Conservation (phyloP, 2,888 invertebrate species). For the Polylopha cassiicola region DNA sequence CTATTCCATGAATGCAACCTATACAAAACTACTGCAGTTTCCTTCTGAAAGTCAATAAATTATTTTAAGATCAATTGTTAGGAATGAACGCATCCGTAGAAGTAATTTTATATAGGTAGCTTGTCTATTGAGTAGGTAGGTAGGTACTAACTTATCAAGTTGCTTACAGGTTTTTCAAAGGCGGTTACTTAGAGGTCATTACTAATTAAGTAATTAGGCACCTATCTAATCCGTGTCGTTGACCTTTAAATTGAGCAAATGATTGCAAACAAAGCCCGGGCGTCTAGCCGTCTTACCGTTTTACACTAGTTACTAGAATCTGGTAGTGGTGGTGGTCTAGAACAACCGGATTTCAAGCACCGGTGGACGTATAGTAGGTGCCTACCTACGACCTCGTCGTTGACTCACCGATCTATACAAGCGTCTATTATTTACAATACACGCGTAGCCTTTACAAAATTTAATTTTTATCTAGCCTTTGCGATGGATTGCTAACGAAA, state of each 20-base stretch:
- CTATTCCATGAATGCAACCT: too few relatives aligned
- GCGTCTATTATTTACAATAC: not conserved
- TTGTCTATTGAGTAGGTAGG: too few relatives aligned
- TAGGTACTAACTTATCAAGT: too few relatives aligned
- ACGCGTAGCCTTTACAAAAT: slow-evolving; percentile 3
- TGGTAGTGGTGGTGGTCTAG: slow-evolving; percentile 27
- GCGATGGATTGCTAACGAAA: slow-evolving; percentile 7
- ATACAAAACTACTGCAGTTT: too few relatives aligned
- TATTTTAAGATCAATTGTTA: too few relatives aligned
- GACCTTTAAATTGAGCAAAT: not conserved
- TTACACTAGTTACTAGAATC: slow-evolving; percentile 15
- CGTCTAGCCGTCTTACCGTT: slow-evolving; percentile 15
- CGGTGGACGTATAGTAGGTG: slow-evolving; percentile 36
- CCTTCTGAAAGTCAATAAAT: too few relatives aligned
- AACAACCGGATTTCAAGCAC: slow-evolving; percentile 60
- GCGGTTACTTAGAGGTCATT: too few relatives aligned
- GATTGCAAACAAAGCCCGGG: slow-evolving; percentile 1
- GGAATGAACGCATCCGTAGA: too few relatives aligned
- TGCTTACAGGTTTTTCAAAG: too few relatives aligned
- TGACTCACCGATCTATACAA: slow-evolving; percentile 40
- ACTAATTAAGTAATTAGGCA: too few relatives aligned
- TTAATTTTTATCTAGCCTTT: slow-evolving; percentile 8
- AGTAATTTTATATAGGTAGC: too few relatives aligned
- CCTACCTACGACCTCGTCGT: slow-evolving; percentile 34
- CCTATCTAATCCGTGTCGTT: slow-evolving; percentile 1